Base-by-base conservation (phyloP, 2,797 vertebrate genomes). In the Aplochiton taeniatus region DNA sequence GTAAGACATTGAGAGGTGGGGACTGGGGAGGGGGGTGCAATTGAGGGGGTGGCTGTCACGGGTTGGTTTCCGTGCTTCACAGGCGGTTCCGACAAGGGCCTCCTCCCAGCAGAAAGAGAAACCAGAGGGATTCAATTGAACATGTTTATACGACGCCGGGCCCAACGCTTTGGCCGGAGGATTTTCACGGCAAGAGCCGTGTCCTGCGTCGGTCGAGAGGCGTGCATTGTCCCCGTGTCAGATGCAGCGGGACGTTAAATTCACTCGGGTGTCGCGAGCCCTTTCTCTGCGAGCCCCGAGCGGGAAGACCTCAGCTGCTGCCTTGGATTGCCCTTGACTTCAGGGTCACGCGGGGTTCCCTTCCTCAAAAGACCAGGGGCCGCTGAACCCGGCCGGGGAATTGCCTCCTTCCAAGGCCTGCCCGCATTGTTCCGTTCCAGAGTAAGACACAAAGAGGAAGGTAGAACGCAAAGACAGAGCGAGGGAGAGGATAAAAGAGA, bases 301-400 rank as follows among this genome's bases (percentile, higher is more conserved):
- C 48, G 75, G 76, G 83, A 82, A 87, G 85, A 85, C 86, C 87
- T 91, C 85, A 89, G 87, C 88, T 91, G 88, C 77, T 80, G 76
- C 83, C 87, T 88, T 84, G 85, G 87, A 87, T 87, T 88, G 89
- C 86, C 87, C 86, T 90, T 91, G 88, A 88, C 88, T 88, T 81
- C 77, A 6, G 85, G 87, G 89, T 87, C 84, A 88, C 75, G 67
- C 70, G 18, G 84, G 82, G 61, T 42, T 57, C 56, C 61, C 68
- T 16, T 63, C 59, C 31, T 31, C 31, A 47, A 73, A 81, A 87
- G 87, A n/a, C 87, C 88, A 89, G 80, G 82, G 79, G 87, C 86
- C 65, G 75, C 83, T 82, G 86, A 87, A 83, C 83, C 87, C 79
- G 49, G 74, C 83, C 79, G 85, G 78, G 80, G n/a, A n/a, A 31